Evolutionary conservation across 2,797 vertebrate species (phyloP).

Genomic region (Labeo calbasu): DNA sequence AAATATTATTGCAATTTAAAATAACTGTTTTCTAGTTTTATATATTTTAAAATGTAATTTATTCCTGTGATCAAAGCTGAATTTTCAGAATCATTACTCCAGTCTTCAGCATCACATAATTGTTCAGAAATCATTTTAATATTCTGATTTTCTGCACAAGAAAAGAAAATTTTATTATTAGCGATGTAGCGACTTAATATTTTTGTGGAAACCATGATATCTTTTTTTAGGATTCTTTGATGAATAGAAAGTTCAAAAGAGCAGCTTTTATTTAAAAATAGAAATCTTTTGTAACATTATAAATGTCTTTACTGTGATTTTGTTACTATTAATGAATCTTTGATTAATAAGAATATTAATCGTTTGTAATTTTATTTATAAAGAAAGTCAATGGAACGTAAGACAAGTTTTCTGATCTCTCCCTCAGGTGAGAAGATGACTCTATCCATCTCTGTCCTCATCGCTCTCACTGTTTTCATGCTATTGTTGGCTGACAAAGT

Average conservation of each 20-base stretch:
- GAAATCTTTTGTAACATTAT: too few species aligned
- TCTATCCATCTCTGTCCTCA: slow-evolving; percentile 82
- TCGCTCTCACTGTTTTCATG: slow-evolving; percentile 84
- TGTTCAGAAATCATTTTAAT: neutral
- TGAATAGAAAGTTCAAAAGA: neutral
- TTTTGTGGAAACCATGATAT: neutral
- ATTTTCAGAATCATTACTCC: neutral
- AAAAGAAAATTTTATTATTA: neutral
- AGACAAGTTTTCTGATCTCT: neutral
- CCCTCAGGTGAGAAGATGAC: slow-evolving; percentile 84
- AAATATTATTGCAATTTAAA: neutral
- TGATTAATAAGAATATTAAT: neutral
- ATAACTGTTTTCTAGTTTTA: neutral
- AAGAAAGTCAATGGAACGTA: neutral
- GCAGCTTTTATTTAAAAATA: too few species aligned
- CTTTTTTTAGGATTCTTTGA: neutral
- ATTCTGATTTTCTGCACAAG: neutral
- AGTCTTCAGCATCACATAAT: neutral
- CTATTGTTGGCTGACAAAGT: slow-evolving; percentile 83
- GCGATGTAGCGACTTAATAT: neutral
- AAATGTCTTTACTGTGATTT: neutral
- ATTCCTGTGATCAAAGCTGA: neutral
- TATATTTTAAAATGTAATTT: neutral
- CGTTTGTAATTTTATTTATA: neutral
- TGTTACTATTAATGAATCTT: neutral